These are phyloP conservation scores for Pterostichus madidus DNA, from an alignment of 2,888 invertebrate genomes.

Conservation along the genomic window DNA sequence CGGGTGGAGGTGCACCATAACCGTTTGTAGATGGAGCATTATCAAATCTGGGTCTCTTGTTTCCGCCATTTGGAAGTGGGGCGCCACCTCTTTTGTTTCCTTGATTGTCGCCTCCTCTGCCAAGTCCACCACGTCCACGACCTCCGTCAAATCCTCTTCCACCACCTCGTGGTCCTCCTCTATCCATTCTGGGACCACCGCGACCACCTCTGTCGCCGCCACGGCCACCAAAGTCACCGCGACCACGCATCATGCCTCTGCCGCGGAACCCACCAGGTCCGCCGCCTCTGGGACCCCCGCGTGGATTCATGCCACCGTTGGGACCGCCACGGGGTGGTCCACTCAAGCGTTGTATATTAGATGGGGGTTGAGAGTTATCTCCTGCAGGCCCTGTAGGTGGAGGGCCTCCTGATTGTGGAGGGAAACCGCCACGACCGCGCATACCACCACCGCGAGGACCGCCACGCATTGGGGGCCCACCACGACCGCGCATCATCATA, in stretches of 20 bases:
- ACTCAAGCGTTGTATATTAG: constrained; percentile 67
- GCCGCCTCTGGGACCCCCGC: constrained; percentile 67
- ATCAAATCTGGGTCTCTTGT: constrained; percentile 73
- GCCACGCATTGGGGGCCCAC: constrained; percentile 68
- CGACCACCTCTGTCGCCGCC: constrained; percentile 58
- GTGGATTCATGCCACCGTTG: constrained; percentile 55
- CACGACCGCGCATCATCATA: constrained; percentile 68
- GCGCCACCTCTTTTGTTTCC: constrained; percentile 64
- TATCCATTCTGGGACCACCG: constrained; percentile 64
- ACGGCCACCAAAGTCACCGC: constrained; percentile 66
- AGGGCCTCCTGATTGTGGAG: constrained; percentile 69
- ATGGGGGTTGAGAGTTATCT: constrained; percentile 38
- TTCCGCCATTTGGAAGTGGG: constrained; percentile 66
- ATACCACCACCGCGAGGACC: constrained; percentile 69
- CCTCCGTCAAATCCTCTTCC: constrained; percentile 68
- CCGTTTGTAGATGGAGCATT: constrained; percentile 72
- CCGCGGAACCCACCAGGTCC: constrained; percentile 68
- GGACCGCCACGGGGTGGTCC: constrained; percentile 69
- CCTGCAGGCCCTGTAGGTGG: constrained; percentile 67
- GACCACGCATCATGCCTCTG: constrained; percentile 63
- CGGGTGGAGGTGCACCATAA: constrained; percentile 71
- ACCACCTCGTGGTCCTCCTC: constrained; percentile 68
- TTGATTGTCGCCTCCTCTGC: constrained; percentile 50
- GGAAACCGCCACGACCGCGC: constrained; percentile 69
- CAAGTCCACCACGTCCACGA: constrained; percentile 68